Percentiles rank a stretch among this genome's conserved stretches.
Conservation (phyloP, 1,140 invertebrate species). For the Oppia nitens region DNA sequence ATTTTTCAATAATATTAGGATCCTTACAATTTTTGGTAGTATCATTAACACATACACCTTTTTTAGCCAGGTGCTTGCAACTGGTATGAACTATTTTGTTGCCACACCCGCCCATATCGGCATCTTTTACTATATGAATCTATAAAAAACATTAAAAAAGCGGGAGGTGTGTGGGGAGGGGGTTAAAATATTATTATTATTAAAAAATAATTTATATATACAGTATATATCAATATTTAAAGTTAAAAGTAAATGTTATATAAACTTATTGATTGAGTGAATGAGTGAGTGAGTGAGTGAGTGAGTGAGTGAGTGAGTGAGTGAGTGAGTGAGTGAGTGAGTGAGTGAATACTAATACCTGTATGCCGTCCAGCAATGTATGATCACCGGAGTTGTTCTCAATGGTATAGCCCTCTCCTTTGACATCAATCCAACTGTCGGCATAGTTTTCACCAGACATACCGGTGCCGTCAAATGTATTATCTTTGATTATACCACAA, state of each 20-base stretch:
- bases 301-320: background rate
- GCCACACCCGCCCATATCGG: background rate
- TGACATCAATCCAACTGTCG: constrained; percentile 8
- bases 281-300: no score
- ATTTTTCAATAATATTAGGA: background rate
- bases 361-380: background rate
- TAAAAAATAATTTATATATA: background rate
- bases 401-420: constrained; percentile 1
- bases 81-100: background rate
- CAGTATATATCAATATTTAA: background rate
- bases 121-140: background rate
- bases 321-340: background rate
- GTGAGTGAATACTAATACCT: background rate
- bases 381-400: background rate
- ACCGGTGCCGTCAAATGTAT: constrained; percentile 4
- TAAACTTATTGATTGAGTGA: no score
- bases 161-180: no score
- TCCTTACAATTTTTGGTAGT: background rate
- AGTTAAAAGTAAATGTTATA: no score
- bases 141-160: no score
- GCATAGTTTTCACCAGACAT: constrained; percentile 2
- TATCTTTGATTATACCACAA: background rate
- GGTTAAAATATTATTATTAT: no score
- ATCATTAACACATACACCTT: background rate
- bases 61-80: background rate